Conservation (phyloP, 1,140 invertebrate species). For the Saccostrea glomerata region DNA sequence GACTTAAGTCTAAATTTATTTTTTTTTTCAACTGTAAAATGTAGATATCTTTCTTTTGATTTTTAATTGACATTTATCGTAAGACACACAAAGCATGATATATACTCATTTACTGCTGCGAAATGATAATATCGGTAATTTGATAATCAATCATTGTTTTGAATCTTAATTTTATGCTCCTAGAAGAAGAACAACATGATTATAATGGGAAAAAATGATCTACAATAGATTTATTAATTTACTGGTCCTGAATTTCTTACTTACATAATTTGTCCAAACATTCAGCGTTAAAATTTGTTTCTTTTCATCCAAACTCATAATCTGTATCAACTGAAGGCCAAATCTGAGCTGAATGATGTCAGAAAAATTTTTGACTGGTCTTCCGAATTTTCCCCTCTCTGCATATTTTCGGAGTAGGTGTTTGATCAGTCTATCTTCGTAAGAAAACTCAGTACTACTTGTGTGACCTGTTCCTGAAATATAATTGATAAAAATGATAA, state of each 20-base stretch:
- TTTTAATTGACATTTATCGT: no score
- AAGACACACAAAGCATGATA: no score
- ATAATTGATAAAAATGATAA: background rate
- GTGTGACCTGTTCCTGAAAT: background rate
- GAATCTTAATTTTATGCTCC: no score
- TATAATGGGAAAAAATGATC: no score
- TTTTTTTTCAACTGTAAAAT: no score
- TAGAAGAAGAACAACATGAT: no score
- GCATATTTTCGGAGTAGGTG: conserved; percentile 71
- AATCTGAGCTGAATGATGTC: conserved; percentile 68
- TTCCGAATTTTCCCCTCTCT: conserved; percentile 65
- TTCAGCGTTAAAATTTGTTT: conserved; percentile 71
- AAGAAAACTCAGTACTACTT: conserved; percentile 58
- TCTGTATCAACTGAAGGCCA: conserved; percentile 71
- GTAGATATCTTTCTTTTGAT: no score
- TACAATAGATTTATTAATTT: no score
- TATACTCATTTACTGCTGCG: no score
- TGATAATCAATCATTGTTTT: no score
- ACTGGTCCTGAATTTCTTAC: background rate
- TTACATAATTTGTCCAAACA: conserved; percentile 68
- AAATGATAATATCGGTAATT: no score
- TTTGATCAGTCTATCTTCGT: conserved; percentile 76
- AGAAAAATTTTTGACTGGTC: conserved; percentile 70
- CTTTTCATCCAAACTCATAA: conserved; percentile 72
- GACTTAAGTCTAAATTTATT: no score